Base-by-base conservation (phyloP, 2,797 vertebrate genomes). In the Chanos chanos region DNA sequence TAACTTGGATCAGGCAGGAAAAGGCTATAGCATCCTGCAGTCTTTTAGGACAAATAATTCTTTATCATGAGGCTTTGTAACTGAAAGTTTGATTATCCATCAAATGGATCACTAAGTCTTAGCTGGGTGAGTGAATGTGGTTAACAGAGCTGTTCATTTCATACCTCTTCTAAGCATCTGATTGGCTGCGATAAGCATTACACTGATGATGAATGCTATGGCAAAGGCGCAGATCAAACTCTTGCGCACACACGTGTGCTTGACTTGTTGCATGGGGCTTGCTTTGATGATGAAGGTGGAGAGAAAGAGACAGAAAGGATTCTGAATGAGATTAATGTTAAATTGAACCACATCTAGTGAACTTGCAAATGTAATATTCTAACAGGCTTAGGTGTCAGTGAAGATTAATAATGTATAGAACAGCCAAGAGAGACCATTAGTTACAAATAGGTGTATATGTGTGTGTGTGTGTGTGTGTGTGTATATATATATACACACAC, bases 191-290 rank as follows among this genome's bases (percentile, higher is more conserved):
- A 98, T 98, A 71, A 97, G 92, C 94, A 98, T 97, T 73, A 98
- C 95, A 48, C 95, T 98, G 88, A 97, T 98, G 89, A 98, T 96
- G 70, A 98, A 98, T 52, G 95, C 95, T 5, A 98, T 94, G 84
- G 95, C 95, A 12, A 98, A 98, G 89, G 95, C 95, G 93, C 95
- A 97, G 87, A 98, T 98, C 79, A 98, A 91, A 78, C 95, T 98
- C 85, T 98, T 98, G 53, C 95, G 87, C 85, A 99, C 96, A 12
- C 96, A 98, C 0, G 96, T 98, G 91, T 98, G 96, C 64, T 96
- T 94, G 85, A 97, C 95, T 87, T 98, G 95, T 88, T 98, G 95
- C 81, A 92, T 97, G 74, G 96, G 94, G 74, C 93, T 97, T 27
- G 93, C 96, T 99, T 89, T 30, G 74, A 75, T 77, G 68, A 79